Evolutionary conservation across 2,888 invertebrate species (phyloP), one percentile per base, ranked within the genome.

Genomic region (Thecophora atra): DNA sequence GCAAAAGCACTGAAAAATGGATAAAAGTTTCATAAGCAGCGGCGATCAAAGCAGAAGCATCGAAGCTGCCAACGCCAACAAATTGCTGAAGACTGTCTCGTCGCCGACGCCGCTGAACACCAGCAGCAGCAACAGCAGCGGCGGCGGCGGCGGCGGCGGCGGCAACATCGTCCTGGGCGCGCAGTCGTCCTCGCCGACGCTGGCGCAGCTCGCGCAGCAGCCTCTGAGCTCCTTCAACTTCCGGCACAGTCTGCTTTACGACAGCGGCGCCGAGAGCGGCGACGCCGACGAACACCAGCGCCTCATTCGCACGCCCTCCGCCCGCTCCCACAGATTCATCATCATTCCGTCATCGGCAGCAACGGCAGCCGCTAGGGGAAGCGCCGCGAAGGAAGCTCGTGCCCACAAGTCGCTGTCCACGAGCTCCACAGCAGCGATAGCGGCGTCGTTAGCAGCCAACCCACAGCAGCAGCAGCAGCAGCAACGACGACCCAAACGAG

Each of bases 321-420:
- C 79, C 70, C 82, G 83, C 58, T 79, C 83, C 3, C 85, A 84
- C 71, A 85, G 84, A 76, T 85, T 81, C 73, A 86, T 85, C 52
- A 85, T 85, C 6, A 86, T 85, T 72, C 85, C 85, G 67, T 81
- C 86, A 52, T 78, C 82, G 30, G 19, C 63, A 52, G 1, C 67
- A 51, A n/a, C n/a, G n/a, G n/a, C n/a, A n/a, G n/a, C n/a, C 26
- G 44, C 7, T 44, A 26, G 3, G 28, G 37, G 64, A 24, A 51
- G 15, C 37, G 17, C 24, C 72, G 0, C 17, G 58, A 54, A 70
- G 21, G 71, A 72, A 42, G 52, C 76, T 67, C 79, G 79, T 11
- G 79, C 82, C 26, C 79, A 82, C 3, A 80, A 79, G 72, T 77
- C 82, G 64, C 78, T 76, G 65, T 83, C 83, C 4, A 79, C 80